Evolutionary conservation across 1,140 invertebrate genomes (phyloP).

Genomic region (Drepana arcuata): DNA sequence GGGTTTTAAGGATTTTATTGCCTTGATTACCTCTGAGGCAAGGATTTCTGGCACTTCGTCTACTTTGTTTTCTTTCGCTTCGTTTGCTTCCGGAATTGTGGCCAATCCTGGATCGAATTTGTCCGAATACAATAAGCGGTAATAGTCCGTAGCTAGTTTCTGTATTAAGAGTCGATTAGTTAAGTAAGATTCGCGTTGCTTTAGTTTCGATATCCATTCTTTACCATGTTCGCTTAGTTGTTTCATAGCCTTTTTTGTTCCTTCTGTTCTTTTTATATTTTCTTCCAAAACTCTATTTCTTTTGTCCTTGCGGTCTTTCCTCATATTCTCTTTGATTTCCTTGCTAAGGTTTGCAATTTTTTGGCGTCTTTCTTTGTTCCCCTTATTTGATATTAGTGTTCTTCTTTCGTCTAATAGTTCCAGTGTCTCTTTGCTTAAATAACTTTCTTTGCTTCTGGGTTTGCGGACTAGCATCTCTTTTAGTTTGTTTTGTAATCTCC

Average conservation of each 20-base stretch:
- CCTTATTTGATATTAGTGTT: slow-evolving; percentile 5
- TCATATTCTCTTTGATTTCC: slow-evolving; percentile 13
- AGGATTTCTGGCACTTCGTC: slow-evolving; percentile 8
- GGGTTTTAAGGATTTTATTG: slow-evolving; percentile 9
- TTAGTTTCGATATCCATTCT: slow-evolving; percentile 14
- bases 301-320: slow-evolving; percentile 5
- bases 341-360: slow-evolving; percentile 15
- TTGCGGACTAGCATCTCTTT: background rate
- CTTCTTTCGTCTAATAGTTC: slow-evolving; percentile 1
- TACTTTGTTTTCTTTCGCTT: slow-evolving; percentile 5
- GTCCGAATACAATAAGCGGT: slow-evolving; percentile 9
- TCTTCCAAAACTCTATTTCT: slow-evolving; percentile 8
- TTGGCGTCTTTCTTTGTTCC: slow-evolving; percentile 9
- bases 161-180: slow-evolving; percentile 1
- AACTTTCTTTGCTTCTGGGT: background rate
- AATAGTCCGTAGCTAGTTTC: slow-evolving; percentile 14
- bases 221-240: slow-evolving; percentile 12
- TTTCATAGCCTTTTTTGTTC: slow-evolving; percentile 15
- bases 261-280: slow-evolving; percentile 12
- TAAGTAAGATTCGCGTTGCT: slow-evolving; percentile 7
- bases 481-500: background rate
- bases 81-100: slow-evolving; percentile 5
- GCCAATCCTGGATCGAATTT: slow-evolving; percentile 3
- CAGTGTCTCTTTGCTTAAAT: background rate
- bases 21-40: slow-evolving; percentile 5